phyloP scores from a whole-genome alignment of 2,113 vertebrate species.

The Thunnus maccoyii region DNA sequence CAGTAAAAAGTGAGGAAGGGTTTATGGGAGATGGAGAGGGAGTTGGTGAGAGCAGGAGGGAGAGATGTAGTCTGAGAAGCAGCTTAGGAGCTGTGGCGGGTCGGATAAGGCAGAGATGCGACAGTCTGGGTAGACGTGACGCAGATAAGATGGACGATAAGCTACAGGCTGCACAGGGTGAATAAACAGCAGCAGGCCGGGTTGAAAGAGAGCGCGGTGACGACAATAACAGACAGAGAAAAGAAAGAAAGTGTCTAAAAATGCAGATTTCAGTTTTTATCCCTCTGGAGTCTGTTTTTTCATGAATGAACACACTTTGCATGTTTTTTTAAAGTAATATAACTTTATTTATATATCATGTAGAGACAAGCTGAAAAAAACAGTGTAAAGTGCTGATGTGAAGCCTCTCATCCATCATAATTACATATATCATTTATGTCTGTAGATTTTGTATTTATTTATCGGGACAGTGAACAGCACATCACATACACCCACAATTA shows the following conservation, averaged over 20 bases:
- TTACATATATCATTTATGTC: too few species aligned
- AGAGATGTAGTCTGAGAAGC: constrained; percentile 29
- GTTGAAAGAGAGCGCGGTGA: background rate
- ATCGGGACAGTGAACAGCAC: too few species aligned
- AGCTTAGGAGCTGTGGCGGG: constrained; percentile 40
- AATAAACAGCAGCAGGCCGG: constrained; percentile 15
- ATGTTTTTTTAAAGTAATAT: too few species aligned
- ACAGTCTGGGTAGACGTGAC: constrained; percentile 36
- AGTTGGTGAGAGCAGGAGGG: background rate
- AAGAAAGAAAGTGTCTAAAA: background rate
- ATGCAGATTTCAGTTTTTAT: too few species aligned
- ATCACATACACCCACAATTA: too few species aligned
- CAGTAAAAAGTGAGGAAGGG: background rate
- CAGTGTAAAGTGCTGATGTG: too few species aligned
- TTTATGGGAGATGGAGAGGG: background rate
- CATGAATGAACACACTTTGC: too few species aligned
- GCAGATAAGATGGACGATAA: constrained; percentile 53
- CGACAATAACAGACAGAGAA: background rate
- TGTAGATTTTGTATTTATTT: too few species aligned
- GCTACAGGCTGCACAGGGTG: background rate
- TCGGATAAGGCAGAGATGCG: constrained; percentile 22
- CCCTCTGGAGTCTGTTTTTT: too few species aligned
- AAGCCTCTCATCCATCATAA: too few species aligned
- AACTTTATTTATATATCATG: too few species aligned
- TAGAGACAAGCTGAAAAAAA: too few species aligned